Conservation (phyloP, 2,888 invertebrate species). For the Eupithecia inturbata region DNA sequence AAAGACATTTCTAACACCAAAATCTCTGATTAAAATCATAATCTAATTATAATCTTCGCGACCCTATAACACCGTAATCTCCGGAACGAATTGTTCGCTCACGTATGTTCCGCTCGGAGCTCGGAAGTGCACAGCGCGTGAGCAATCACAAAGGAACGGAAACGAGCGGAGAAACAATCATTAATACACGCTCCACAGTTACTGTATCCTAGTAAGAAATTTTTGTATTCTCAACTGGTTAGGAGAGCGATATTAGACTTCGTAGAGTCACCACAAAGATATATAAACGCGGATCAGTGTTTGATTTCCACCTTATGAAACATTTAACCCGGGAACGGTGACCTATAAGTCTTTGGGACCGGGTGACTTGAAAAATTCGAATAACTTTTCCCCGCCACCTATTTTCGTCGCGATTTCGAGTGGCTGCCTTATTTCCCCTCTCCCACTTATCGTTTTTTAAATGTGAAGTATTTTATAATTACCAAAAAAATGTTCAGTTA, state of each 20-base stretch:
- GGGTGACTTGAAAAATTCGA: too few species aligned
- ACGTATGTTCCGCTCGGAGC: conserved; percentile 71
- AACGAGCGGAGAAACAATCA: conserved; percentile 74
- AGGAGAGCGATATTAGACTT: conserved; percentile 1
- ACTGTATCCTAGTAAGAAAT: conserved; percentile 49
- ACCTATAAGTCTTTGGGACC: too few species aligned
- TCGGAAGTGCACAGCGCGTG: conserved; percentile 58
- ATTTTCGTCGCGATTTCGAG: too few species aligned
- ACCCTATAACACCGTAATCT: conserved; percentile 59
- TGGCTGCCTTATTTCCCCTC: too few species aligned
- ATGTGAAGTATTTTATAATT: too few species aligned
- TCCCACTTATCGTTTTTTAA: too few species aligned
- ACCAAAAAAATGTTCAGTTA: too few species aligned
- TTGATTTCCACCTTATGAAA: not conserved
- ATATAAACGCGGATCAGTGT: not conserved
- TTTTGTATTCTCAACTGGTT: conserved; percentile 49
- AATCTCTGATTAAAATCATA: conserved; percentile 6
- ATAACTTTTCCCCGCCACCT: too few species aligned
- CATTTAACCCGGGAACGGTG: too few species aligned
- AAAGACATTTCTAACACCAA: not conserved
- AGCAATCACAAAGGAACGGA: conserved; percentile 72
- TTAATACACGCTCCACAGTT: conserved; percentile 67
- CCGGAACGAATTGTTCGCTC: conserved; percentile 64
- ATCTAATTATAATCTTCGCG: conserved; percentile 1
- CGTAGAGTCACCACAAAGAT: not conserved